Evolutionary conservation across 2,113 vertebrate genomes (phyloP), one percentile per base, ranked within the genome.

Genomic region (Heteronetta atricapilla): DNA sequence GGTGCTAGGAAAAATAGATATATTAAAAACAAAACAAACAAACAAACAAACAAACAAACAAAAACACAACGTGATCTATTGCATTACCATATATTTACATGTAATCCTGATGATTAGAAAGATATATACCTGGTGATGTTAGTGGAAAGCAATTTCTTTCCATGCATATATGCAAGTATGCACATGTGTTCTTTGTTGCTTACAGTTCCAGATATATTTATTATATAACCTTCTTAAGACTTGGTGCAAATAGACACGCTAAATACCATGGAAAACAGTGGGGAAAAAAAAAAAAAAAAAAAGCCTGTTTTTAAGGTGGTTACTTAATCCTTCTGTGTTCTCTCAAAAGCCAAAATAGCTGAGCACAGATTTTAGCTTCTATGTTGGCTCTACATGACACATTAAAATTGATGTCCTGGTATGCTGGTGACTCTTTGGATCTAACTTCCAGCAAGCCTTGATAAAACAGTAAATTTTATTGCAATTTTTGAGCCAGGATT

Each of bases 391-490:
- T 77, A 66, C 36, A 22, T 56, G 73, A 68, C 25, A 44, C 59
- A 58, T 67, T 82, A 86, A 94, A 96, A 96, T 91, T 88, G 87
- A 94, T 88, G 86, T 38, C 58, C 70, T 91, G 58, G 34, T 73
- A 95, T 79, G 22, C 93, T 80, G 40, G 75, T 92, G 77, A 68
- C 7, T 59, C 93, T 96, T 96, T 10, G 77, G 94, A 96, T 93
- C 84, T 77, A 95, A 94, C 82, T 94, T 94, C 58, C 91, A 80
- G 74, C 17, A 75, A 95, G 40, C 38, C 79, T 89, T 87, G 82
- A 91, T 90, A 95, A 91, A 97, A 69, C 69, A 77, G 77, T 79
- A 95, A 76, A 82, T 96, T 93, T 95, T 88, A 62, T 36, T 72
- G 56, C 62, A 82, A 72, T 90, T 55, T 55, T 55, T 55, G 25